Percentiles rank a stretch among this genome's conserved stretches.
Conservation (phyloP, 2,113 vertebrate species). For the Pheucticus melanocephalus region DNA sequence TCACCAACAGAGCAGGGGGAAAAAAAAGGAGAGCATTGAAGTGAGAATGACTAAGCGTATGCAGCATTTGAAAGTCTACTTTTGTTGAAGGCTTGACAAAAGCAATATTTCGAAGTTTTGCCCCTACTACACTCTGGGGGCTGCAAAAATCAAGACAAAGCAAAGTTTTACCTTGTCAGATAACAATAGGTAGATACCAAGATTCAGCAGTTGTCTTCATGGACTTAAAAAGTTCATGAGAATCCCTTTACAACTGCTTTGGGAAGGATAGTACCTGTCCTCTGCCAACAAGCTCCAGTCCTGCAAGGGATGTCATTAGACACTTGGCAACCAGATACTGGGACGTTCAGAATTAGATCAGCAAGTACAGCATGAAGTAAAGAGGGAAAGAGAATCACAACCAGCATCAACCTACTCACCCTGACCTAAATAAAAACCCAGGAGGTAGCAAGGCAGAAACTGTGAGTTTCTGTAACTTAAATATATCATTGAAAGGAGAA, state of each 20-base stretch:
- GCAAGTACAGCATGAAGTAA: neutral
- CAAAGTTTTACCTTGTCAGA: neutral
- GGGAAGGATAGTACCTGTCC: neutral
- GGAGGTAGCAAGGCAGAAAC: slow-evolving; percentile 12
- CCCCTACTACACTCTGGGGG: neutral
- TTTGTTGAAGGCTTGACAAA: neutral
- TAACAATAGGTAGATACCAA: neutral
- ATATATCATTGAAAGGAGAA: neutral
- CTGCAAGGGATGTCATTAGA: neutral
- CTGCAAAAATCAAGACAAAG: neutral
- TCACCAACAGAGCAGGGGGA: neutral
- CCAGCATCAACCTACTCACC: slow-evolving; percentile 43
- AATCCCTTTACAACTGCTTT: neutral
- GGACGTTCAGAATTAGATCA: slow-evolving; percentile 23
- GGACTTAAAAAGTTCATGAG: neutral
- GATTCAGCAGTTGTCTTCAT: neutral
- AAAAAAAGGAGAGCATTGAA: neutral
- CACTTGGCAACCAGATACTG: neutral
- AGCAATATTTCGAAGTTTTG: neutral
- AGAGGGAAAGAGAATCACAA: neutral
- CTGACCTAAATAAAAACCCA: slow-evolving; percentile 53
- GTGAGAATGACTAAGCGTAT: neutral
- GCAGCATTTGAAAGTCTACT: neutral
- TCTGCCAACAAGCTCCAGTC: neutral
- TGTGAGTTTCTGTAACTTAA: neutral